phyloP scores from a whole-genome alignment of 2,888 invertebrate species.

The Spicauda simplicius region DNA sequence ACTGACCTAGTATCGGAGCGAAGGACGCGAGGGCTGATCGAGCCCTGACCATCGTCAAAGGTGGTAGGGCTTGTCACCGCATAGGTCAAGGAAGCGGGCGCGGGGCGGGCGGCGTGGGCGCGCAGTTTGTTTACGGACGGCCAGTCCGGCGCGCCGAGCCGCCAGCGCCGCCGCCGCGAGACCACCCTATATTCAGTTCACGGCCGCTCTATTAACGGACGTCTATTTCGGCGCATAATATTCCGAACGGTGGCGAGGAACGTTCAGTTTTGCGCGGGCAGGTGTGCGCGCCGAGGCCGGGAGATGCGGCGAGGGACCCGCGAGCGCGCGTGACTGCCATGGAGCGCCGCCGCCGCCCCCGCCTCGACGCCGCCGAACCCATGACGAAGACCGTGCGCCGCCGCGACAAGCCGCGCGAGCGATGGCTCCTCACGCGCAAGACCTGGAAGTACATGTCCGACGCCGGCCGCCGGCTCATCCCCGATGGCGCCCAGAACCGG shows the following conservation, averaged over 20 bases:
- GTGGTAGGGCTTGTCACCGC: conserved; percentile 54
- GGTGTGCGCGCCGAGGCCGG: conserved; percentile 70
- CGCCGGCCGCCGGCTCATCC: conserved; percentile 93
- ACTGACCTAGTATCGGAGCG: conserved; percentile 9
- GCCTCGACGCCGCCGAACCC: conserved; percentile 71
- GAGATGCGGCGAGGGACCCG: conserved; percentile 52
- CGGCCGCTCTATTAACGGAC: conserved; percentile 81
- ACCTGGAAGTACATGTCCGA: conserved; percentile 98
- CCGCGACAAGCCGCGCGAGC: conserved; percentile 88
- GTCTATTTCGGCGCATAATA: conserved; percentile 80
- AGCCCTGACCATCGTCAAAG: conserved; percentile 57
- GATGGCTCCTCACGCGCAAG: conserved; percentile 94
- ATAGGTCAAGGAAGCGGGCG: conserved; percentile 62
- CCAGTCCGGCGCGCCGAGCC: conserved; percentile 52
- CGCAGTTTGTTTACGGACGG: conserved; percentile 54
- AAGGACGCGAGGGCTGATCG: conserved; percentile 14
- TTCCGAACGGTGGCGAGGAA: conserved; percentile 71
- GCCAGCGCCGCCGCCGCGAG: conserved; percentile 61
- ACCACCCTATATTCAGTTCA: conserved; percentile 79
- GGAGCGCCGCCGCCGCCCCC: conserved; percentile 64
- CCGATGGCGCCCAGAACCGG: conserved; percentile 90
- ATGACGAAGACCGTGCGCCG: conserved; percentile 79
- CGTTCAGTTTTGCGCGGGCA: conserved; percentile 76
- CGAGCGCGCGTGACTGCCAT: conserved; percentile 51
- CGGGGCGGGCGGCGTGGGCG: conserved; percentile 60